Evolutionary conservation across 2,113 vertebrate genomes (phyloP).

Genomic region (Halichoeres trimaculatus): DNA sequence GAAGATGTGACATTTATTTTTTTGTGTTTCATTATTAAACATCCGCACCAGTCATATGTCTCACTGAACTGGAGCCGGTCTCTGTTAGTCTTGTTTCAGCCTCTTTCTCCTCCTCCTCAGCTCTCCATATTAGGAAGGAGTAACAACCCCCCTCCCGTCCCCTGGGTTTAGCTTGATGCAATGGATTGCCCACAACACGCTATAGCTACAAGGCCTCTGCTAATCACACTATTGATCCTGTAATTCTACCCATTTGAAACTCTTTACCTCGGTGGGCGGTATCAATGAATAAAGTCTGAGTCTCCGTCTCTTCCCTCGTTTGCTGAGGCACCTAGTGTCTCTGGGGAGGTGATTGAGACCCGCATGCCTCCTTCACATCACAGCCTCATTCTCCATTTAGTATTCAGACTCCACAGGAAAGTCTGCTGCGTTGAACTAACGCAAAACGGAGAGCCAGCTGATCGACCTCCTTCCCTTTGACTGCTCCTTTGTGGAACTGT

Average conservation of each 20-base stretch:
- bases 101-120: slow-evolving; percentile 37
- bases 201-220: slow-evolving; percentile 84
- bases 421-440: slow-evolving; percentile 61
- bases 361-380: slow-evolving; percentile 57
- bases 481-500: slow-evolving; percentile 44
- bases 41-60: neutral
- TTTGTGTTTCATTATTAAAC: neutral
- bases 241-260: slow-evolving; percentile 82
- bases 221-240: slow-evolving; percentile 86
- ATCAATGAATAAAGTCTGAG: slow-evolving; percentile 80
- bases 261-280: slow-evolving; percentile 80
- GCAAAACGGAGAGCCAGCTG: slow-evolving; percentile 64
- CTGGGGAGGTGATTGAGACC: slow-evolving; percentile 74
- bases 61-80: neutral
- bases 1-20: no score
- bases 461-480: slow-evolving; percentile 61
- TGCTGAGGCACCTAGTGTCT: slow-evolving; percentile 63
- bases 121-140: slow-evolving; percentile 42
- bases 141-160: slow-evolving; percentile 44
- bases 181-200: slow-evolving; percentile 80
- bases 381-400: slow-evolving; percentile 62
- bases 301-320: slow-evolving; percentile 62
- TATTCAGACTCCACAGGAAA: slow-evolving; percentile 71
- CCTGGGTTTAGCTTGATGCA: slow-evolving; percentile 72
- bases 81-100: slow-evolving; percentile 25